Conservation (phyloP, 2,113 vertebrate genomes). For the Camarhynchus parvulus region DNA sequence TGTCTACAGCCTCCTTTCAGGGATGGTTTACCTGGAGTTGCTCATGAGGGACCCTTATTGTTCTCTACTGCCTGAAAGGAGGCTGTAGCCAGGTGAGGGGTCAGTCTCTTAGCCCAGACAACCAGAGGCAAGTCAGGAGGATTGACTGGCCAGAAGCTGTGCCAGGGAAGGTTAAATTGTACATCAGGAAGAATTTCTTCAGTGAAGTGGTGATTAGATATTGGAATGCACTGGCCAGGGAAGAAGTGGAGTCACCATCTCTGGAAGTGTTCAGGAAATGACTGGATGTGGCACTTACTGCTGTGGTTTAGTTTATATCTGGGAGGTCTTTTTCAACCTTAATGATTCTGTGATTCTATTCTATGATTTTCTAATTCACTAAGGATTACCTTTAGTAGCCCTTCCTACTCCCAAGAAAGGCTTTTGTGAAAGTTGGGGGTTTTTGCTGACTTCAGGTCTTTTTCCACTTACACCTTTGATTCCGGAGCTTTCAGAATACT, state of each 20-base stretch:
- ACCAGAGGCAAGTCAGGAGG: not conserved
- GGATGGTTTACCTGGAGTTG: not conserved
- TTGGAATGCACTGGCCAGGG: not conserved
- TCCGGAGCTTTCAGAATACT: not conserved
- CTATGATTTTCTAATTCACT: not conserved
- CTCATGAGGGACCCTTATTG: not conserved
- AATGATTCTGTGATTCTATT: not conserved
- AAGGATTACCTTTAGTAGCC: not conserved
- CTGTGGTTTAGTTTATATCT: not conserved
- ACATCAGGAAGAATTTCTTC: not conserved
- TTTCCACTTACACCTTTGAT: not conserved
- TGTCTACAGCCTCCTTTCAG: not conserved
- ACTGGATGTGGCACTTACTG: not conserved
- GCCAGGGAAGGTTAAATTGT: not conserved
- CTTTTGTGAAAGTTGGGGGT: not conserved
- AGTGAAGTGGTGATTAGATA: not conserved
- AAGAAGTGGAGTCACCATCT: not conserved
- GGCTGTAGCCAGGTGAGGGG: not conserved
- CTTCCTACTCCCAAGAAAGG: not conserved
- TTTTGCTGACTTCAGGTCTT: not conserved
- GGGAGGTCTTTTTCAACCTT: not conserved
- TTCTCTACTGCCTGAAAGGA: not conserved
- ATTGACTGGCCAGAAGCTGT: not conserved
- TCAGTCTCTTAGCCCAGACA: not conserved
- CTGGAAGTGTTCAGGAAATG: not conserved